Percentiles rank a stretch among this genome's conserved stretches.
These are phyloP conservation scores for Leptodactylus fuscus DNA, from an alignment of 2,113 vertebrate species.

Conservation along the genomic window DNA sequence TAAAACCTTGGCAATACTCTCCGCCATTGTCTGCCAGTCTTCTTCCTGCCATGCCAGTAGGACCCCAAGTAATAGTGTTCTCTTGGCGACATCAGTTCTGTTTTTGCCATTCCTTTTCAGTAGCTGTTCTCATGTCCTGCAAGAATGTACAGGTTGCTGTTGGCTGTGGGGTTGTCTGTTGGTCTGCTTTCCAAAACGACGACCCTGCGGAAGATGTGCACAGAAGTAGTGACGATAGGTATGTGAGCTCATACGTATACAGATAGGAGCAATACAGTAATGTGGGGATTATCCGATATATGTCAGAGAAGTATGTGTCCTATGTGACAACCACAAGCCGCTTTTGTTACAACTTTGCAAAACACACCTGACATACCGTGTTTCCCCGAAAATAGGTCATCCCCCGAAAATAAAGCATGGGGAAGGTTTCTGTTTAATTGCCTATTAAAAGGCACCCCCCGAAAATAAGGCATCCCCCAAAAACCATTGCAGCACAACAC, in stretches of 20 bases:
- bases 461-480: too few relatives aligned
- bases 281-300: too few relatives aligned
- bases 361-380: too few relatives aligned
- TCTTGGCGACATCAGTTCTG: slow-evolving; percentile 56
- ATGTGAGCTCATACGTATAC: too few relatives aligned
- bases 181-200: slow-evolving; percentile 98
- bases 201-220: slow-evolving; percentile 76
- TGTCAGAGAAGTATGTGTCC: too few relatives aligned
- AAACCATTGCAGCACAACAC: too few relatives aligned
- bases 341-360: too few relatives aligned
- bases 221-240: background rate
- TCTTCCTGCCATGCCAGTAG: background rate
- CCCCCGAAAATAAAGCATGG: too few relatives aligned
- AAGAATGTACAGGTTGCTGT: slow-evolving; percentile 98
- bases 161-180: slow-evolving; percentile 95
- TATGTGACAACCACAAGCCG: too few relatives aligned
- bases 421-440: too few relatives aligned
- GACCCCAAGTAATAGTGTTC: slow-evolving; percentile 67
- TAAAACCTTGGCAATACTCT: background rate
- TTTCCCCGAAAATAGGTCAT: too few relatives aligned
- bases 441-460: too few relatives aligned
- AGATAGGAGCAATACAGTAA: background rate
- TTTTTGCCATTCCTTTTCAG: slow-evolving; percentile 73
- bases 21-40: background rate
- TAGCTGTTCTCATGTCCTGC: slow-evolving; percentile 99